Evolutionary conservation across 2,888 invertebrate species (phyloP).

Genomic region (Dasypolia templi): DNA sequence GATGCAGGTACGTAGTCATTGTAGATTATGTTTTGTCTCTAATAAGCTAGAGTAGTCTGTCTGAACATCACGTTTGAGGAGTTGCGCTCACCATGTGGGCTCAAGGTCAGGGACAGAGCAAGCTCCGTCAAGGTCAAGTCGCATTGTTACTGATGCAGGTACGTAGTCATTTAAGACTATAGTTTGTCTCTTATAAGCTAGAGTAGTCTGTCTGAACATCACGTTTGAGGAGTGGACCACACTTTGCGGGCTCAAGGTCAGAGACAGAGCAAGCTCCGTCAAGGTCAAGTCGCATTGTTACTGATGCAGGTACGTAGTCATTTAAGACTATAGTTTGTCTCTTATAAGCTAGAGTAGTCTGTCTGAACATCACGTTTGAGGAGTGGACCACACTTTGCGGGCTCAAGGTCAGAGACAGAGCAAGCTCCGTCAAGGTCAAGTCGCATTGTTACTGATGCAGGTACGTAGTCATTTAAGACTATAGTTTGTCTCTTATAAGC

Average conservation of each 20-base stretch:
- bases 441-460: conserved; percentile 93
- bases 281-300: conserved; percentile 96
- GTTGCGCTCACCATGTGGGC: too few relatives aligned
- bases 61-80: too few relatives aligned
- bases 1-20: conserved; percentile 71
- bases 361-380: too few relatives aligned
- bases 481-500: conserved; percentile 88
- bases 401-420: too few relatives aligned
- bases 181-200: conserved; percentile 91
- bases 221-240: conserved; percentile 96
- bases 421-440: conserved; percentile 93
- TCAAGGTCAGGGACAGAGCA: conserved; percentile 93
- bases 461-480: conserved; percentile 11
- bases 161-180: background rate
- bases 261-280: conserved; percentile 94
- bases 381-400: too few relatives aligned
- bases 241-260: conserved; percentile 93
- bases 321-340: too few relatives aligned
- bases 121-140: conserved; percentile 94
- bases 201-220: conserved; percentile 98
- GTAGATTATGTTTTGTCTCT: too few relatives aligned
- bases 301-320: conserved; percentile 73
- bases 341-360: too few relatives aligned
- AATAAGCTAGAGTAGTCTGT: too few relatives aligned
- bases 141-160: conserved; percentile 91